Evolutionary conservation across 2,888 invertebrate genomes (phyloP).

Genomic region (Caenorhabditis afra): DNA sequence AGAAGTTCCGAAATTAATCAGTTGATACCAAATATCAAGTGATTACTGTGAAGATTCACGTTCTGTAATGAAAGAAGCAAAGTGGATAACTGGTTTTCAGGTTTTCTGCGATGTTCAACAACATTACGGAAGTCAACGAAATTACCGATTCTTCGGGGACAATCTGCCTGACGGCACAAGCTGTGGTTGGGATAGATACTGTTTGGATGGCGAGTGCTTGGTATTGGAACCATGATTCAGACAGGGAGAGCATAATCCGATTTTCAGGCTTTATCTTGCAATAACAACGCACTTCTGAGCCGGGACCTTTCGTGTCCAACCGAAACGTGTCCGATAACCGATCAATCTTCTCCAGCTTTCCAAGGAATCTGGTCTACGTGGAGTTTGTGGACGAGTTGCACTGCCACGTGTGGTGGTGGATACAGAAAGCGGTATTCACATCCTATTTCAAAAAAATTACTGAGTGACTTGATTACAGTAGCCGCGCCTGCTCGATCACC

Average conservation of each 20-base stretch:
- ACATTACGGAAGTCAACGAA: conserved; percentile 72
- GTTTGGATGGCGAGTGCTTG: conserved; percentile 80
- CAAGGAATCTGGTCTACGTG: conserved; percentile 73
- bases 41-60: background rate
- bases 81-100: conserved; percentile 60
- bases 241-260: background rate
- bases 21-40: background rate
- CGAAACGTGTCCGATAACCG: conserved; percentile 63
- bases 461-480: conserved; percentile 27
- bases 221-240: conserved; percentile 51
- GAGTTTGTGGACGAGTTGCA: conserved; percentile 76
- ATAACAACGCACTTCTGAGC: conserved; percentile 72
- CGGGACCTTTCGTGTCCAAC: conserved; percentile 75
- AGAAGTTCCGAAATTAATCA: conserved; percentile 8
- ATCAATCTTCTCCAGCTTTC: conserved; percentile 42
- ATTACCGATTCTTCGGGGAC: conserved; percentile 81
- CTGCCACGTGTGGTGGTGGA: conserved; percentile 77
- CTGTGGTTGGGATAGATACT: conserved; percentile 79
- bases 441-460: background rate
- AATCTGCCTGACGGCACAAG: conserved; percentile 80
- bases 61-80: background rate
- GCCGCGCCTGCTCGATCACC: conserved; percentile 69
- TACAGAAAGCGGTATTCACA: conserved; percentile 62
- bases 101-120: conserved; percentile 80
- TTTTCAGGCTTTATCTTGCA: conserved; percentile 75